These are phyloP conservation scores for Cepphus grylle DNA, from an alignment of 2,113 vertebrate species.

Conservation along the genomic window DNA sequence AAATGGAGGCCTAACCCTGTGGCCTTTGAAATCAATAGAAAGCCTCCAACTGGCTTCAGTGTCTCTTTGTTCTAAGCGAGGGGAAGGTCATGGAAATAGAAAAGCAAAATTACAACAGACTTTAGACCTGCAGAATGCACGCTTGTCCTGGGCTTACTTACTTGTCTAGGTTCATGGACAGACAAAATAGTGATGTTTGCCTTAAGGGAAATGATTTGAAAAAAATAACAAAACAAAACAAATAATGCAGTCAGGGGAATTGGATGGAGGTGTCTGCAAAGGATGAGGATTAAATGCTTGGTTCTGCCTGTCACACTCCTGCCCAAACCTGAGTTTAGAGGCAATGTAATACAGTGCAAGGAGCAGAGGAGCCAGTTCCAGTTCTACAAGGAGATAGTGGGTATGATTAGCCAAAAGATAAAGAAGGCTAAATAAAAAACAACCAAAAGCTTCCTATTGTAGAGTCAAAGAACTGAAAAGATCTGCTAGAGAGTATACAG, in stretches of 20 bases:
- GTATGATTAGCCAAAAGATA: not conserved
- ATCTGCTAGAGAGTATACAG: not conserved
- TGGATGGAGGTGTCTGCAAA: not conserved
- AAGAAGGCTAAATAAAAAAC: not conserved
- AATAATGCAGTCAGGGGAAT: not conserved
- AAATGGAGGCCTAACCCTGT: not conserved
- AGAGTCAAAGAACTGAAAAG: not conserved
- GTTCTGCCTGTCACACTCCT: not conserved
- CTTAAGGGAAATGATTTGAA: not conserved
- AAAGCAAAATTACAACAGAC: not conserved
- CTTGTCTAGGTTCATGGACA: not conserved
- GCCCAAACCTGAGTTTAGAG: not conserved
- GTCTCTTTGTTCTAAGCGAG: not conserved
- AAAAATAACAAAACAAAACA: not conserved
- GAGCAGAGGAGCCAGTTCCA: not conserved
- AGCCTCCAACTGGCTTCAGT: not conserved
- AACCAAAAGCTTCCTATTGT: not conserved
- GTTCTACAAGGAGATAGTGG: not conserved
- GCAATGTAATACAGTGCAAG: not conserved
- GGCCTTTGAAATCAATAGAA: not conserved
- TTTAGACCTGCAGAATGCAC: not conserved
- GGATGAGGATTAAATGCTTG: not conserved
- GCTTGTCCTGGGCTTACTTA: not conserved
- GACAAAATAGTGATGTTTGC: not conserved
- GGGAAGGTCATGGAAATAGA: not conserved